Evolutionary conservation across 2,113 vertebrate species (phyloP).

Genomic region (Pogonocichla stellata): DNA sequence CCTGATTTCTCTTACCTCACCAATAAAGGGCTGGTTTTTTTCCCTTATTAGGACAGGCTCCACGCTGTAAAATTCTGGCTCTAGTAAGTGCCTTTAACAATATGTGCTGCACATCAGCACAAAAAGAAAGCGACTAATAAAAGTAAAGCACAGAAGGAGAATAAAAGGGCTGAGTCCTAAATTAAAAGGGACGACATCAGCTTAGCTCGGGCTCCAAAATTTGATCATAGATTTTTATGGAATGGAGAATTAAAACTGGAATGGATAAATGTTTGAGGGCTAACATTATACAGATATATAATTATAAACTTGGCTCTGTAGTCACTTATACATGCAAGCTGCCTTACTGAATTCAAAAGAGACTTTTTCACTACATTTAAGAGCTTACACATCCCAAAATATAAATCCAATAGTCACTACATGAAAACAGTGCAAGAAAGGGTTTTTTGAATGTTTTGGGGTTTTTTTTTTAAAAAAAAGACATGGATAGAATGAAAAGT

Average conservation of each 20-base stretch:
- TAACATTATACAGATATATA: slow-evolving; percentile 19
- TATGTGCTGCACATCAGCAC: slow-evolving; percentile 73
- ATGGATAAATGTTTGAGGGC: neutral
- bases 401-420: neutral
- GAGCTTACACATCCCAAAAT: neutral
- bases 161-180: slow-evolving; percentile 60
- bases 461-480: neutral
- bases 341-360: neutral
- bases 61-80: slow-evolving; percentile 5
- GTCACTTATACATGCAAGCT: neutral
- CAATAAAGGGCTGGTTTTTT: slow-evolving; percentile 24
- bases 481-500: neutral
- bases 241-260: neutral
- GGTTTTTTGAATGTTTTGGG: fast-evolving
- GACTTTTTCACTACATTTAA: neutral
- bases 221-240: slow-evolving; percentile 56
- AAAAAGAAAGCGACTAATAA: slow-evolving; percentile 43
- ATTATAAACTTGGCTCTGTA: slow-evolving; percentile 10
- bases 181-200: slow-evolving; percentile 43
- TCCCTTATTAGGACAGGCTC: slow-evolving; percentile 79
- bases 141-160: slow-evolving; percentile 24
- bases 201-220: slow-evolving; percentile 50
- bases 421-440: neutral
- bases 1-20: slow-evolving; percentile 71
- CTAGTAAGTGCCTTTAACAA: slow-evolving; percentile 43